Conservation (phyloP, 2,888 invertebrate genomes). For the Polyommatus icarus region DNA sequence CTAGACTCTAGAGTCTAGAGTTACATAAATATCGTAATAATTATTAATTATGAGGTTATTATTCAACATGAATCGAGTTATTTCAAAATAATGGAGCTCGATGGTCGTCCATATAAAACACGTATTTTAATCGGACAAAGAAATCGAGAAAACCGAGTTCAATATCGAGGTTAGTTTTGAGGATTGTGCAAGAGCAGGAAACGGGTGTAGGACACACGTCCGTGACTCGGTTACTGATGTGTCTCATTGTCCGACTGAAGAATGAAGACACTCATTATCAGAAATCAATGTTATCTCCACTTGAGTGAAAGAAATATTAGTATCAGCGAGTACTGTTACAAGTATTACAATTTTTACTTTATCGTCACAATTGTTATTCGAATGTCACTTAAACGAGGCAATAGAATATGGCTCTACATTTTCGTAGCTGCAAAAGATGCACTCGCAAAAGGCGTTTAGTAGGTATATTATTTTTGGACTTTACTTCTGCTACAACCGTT, state of each 20-base stretch:
- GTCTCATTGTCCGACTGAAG: constrained; percentile 41
- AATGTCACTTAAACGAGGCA: background rate
- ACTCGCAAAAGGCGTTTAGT: background rate
- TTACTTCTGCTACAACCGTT: background rate
- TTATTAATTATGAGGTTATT: background rate
- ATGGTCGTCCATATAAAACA: background rate
- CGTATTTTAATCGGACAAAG: constrained; percentile 19
- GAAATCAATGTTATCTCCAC: constrained; percentile 26
- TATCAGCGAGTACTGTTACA: background rate
- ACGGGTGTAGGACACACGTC: constrained; percentile 52
- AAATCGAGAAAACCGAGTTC: constrained; percentile 35
- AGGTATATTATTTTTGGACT: background rate
- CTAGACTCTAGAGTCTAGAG: background rate
- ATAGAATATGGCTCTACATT: background rate
- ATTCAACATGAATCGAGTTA: background rate
- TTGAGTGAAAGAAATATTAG: background rate
- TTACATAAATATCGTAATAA: constrained; percentile 7
- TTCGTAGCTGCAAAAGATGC: background rate
- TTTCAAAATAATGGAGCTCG: constrained; percentile 12
- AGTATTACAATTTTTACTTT: background rate
- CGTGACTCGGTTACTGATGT: constrained; percentile 54
- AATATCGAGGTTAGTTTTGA: constrained; percentile 51
- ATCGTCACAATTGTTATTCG: too few species aligned
- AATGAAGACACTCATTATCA: constrained; percentile 34
- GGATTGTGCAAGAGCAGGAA: constrained; percentile 63